Evolutionary conservation across 1,140 invertebrate species (phyloP), one percentile per base, ranked within the genome.

Genomic region (Drosophila ironensis): DNA sequence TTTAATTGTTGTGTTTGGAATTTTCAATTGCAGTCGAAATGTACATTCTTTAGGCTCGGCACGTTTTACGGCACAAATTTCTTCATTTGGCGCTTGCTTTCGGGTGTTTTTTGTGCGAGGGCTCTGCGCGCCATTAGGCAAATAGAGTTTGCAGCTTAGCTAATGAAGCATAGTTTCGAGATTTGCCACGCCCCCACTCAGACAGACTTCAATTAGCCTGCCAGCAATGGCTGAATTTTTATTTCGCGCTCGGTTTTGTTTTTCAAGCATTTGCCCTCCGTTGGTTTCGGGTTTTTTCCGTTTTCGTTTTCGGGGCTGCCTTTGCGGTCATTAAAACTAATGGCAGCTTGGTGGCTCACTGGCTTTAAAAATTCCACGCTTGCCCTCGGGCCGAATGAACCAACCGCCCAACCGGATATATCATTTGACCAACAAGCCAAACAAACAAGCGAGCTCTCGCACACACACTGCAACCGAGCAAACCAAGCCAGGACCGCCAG

Each of bases 111-210:
- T 70, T 46, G 37, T 33, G 24, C 7, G 24, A 38, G 14, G 33
- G 35, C 61, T 46, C n/a, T n/a, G 24, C 20, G 73, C 41, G 73
- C 72, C 50, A 70, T 82, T 82, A 73, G 77, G 52, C 73, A 84
- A 73, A 77, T 73, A 76, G 52, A 72, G 73, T 73, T 82, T 66
- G 40, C 47, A 30, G 42, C 35, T 38, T 27, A 54, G 59, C 76
- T 80, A 81, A 80, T 80, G 71, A 80, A 80, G 75, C 75, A 82
- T 82, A 82, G 78, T 82, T 84, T 76, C 46, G 53, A 72, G 42
- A 76, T 54, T 67, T 66, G 37, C 60, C 47, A 68, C 38, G 44
- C 44, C 37, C 37, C 41, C 56, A 19, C 41, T 28, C 56, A 59
- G 68, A 54, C 77, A 48, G 61, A 59, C 72, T 64, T 67, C 63